These are phyloP conservation scores for Junonia oenone DNA, from an alignment of 2,888 invertebrate species.

Conservation along the genomic window DNA sequence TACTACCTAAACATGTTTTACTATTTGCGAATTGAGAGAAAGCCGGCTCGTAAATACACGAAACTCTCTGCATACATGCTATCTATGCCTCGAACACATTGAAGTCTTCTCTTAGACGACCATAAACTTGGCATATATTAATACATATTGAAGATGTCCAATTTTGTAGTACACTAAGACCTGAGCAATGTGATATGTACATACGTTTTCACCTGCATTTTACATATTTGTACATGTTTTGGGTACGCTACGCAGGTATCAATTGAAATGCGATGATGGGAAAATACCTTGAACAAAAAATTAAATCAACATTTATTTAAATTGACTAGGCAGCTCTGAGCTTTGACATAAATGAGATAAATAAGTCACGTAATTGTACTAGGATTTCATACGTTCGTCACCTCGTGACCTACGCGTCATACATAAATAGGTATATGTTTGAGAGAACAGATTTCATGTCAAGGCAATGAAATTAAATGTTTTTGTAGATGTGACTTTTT, in stretches of 20 bases:
- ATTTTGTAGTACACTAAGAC: background rate
- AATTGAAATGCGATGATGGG: too few relatives aligned
- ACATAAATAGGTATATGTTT: background rate
- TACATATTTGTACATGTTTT: too few relatives aligned
- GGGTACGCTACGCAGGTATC: too few relatives aligned
- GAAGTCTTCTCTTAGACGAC: slow-evolving; percentile 1
- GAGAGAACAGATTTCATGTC: background rate
- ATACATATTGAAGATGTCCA: background rate
- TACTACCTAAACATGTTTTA: slow-evolving; percentile 25
- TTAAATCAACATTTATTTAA: too few relatives aligned
- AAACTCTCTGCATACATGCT: slow-evolving; percentile 17
- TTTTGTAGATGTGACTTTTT: background rate
- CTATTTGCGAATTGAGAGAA: slow-evolving; percentile 37
- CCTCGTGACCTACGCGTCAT: background rate
- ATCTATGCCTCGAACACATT: slow-evolving; percentile 10
- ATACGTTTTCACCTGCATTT: too few relatives aligned
- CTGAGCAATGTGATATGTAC: too few relatives aligned
- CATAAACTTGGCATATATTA: slow-evolving; percentile 8
- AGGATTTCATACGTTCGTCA: too few relatives aligned
- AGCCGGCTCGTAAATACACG: slow-evolving; percentile 34
- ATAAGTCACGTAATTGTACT: too few relatives aligned
- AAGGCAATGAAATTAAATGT: background rate
- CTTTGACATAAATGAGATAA: too few relatives aligned
- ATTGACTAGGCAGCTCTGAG: too few relatives aligned
- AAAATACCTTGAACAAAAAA: too few relatives aligned